phyloP scores from a whole-genome alignment of 2,888 invertebrate species.

The Aplocera efformata region DNA sequence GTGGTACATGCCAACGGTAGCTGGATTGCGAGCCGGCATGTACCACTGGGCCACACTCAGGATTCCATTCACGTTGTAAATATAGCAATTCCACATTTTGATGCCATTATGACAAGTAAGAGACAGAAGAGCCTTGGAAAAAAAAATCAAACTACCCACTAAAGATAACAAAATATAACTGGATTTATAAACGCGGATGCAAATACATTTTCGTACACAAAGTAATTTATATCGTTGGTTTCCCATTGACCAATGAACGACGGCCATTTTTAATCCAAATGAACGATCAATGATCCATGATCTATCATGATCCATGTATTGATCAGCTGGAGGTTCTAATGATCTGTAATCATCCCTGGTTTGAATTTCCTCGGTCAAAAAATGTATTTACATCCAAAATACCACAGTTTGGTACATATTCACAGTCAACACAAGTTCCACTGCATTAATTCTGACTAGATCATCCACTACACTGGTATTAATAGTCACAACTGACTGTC shows the following conservation, averaged over 20 bases:
- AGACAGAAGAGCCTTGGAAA: constrained; percentile 9
- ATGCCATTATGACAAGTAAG: too few species aligned
- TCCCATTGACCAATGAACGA: too few species aligned
- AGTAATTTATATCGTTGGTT: neutral
- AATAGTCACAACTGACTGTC: constrained; percentile 8
- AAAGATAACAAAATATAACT: constrained; percentile 21
- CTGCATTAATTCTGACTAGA: constrained; percentile 27
- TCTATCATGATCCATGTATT: neutral
- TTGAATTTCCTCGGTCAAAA: constrained; percentile 3
- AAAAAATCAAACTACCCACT: constrained; percentile 13
- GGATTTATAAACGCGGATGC: constrained; percentile 10
- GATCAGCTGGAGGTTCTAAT: too few species aligned
- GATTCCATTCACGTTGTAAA: neutral
- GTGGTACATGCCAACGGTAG: too few species aligned
- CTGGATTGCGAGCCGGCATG: too few species aligned
- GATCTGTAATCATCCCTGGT: too few species aligned
- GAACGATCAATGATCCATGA: neutral
- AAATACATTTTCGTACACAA: constrained; percentile 11
- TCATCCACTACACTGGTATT: constrained; percentile 26
- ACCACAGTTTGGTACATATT: constrained; percentile 47
- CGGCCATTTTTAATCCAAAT: neutral
- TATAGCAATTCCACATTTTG: constrained; percentile 1
- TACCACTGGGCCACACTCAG: too few species aligned
- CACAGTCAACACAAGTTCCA: constrained; percentile 7
- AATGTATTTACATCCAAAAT: constrained; percentile 22